Evolutionary conservation across 2,113 vertebrate genomes (phyloP).

Genomic region (Chrysemys picta): DNA sequence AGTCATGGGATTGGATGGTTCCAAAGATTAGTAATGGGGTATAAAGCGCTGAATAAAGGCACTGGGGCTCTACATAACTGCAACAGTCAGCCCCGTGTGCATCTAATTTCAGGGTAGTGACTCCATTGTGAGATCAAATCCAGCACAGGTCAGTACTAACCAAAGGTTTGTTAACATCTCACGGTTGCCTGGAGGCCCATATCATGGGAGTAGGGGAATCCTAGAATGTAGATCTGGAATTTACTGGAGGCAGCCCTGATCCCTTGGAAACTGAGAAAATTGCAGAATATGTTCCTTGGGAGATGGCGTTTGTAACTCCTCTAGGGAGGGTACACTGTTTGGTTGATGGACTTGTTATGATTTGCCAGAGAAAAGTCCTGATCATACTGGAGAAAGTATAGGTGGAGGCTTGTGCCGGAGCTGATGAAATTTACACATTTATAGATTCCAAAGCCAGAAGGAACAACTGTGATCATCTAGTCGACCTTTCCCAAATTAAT

Average conservation of each 20-base stretch:
- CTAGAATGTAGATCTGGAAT: conserved; percentile 32
- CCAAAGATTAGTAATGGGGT: conserved; percentile 30
- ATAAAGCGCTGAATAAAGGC: conserved; percentile 39
- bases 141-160: background rate
- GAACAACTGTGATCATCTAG: background rate
- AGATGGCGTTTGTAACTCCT: background rate
- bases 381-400: conserved; percentile 35
- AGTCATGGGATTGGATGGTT: background rate
- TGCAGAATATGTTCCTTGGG: background rate
- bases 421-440: background rate
- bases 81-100: conserved; percentile 16
- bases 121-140: conserved; percentile 1
- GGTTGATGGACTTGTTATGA: conserved; percentile 33
- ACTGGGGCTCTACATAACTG: conserved; percentile 24
- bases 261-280: background rate
- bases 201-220: background rate
- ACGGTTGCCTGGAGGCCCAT: background rate
- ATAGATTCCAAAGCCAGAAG: background rate
- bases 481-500: background rate
- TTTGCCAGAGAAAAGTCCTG: conserved; percentile 27
- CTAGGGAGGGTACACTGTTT: background rate
- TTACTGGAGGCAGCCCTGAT: background rate
- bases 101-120: background rate
- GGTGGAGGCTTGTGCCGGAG: background rate
- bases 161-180: conserved; percentile 47